phyloP scores from a whole-genome alignment of 2,797 vertebrate species.

The Oceanodroma leucorhoa region DNA sequence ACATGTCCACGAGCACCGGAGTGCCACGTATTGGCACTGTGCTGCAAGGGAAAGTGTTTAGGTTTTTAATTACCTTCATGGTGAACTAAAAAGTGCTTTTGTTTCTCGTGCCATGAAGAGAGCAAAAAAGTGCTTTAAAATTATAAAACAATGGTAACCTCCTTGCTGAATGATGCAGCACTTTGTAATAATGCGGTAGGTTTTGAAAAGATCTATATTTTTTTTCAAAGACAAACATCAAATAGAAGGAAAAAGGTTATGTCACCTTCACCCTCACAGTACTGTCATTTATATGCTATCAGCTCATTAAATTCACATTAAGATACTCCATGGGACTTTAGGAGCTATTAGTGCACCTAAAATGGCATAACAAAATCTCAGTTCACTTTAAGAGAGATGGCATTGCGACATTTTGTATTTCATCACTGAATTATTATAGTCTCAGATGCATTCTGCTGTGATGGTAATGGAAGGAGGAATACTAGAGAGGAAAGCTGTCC shows the following conservation, averaged over 20 bases:
- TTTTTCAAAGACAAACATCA: slow-evolving; percentile 85
- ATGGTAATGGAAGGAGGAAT: slow-evolving; percentile 89
- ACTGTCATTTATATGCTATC: slow-evolving; percentile 93
- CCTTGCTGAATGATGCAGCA: slow-evolving; percentile 69
- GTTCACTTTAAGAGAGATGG: slow-evolving; percentile 86
- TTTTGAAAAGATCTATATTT: slow-evolving; percentile 78
- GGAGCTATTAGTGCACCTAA: slow-evolving; percentile 93
- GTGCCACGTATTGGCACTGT: background rate
- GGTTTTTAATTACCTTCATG: slow-evolving; percentile 63
- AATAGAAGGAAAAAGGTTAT: slow-evolving; percentile 87
- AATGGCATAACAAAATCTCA: slow-evolving; percentile 90
- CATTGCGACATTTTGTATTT: slow-evolving; percentile 89
- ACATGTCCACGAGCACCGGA: background rate
- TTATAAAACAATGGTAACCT: slow-evolving; percentile 70
- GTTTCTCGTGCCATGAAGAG: slow-evolving; percentile 14
- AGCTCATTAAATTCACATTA: slow-evolving; percentile 99
- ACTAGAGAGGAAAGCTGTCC: slow-evolving; percentile 83
- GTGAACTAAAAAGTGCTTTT: slow-evolving; percentile 15
- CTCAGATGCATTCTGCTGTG: slow-evolving; percentile 85
- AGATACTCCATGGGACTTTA: slow-evolving; percentile 89
- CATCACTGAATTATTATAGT: slow-evolving; percentile 91
- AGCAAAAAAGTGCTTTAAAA: slow-evolving; percentile 58
- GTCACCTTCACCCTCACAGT: slow-evolving; percentile 93
- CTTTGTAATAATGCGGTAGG: slow-evolving; percentile 64
- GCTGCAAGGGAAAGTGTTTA: slow-evolving; percentile 16